Evolutionary conservation across 1,140 invertebrate genomes (phyloP).

Genomic region (Branchinecta lindahli): DNA sequence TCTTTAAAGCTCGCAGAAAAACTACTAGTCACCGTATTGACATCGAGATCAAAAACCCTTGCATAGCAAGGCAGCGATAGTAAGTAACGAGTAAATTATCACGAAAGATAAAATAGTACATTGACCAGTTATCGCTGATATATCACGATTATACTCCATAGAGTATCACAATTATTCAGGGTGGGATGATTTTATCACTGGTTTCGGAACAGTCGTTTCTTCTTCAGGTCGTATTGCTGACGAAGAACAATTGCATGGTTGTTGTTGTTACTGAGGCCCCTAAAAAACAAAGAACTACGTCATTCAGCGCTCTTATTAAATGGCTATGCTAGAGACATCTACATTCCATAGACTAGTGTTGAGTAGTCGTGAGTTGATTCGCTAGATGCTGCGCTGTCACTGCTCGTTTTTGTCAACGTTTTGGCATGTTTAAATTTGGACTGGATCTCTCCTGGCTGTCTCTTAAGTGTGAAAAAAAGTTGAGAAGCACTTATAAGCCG

Average conservation of each 20-base stretch:
- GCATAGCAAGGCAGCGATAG: no score
- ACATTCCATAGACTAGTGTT: not conserved
- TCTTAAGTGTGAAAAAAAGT: not conserved
- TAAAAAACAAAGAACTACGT: not conserved
- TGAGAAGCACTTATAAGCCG: no score
- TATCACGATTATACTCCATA: no score
- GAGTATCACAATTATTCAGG: no score
- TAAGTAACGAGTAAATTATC: no score
- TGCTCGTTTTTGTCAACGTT: not conserved
- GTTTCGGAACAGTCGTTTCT: not conserved
- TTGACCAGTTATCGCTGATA: no score
- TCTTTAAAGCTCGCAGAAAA: no score
- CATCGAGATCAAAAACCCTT: no score
- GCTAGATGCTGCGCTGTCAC: not conserved
- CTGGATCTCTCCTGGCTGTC: not conserved
- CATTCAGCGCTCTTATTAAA: not conserved
- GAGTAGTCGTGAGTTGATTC: not conserved
- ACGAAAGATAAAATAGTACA: no score
- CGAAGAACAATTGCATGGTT: not conserved
- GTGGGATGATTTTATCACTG: not conserved
- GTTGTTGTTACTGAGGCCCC: not conserved
- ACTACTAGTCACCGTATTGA: no score
- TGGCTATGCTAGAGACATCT: not conserved
- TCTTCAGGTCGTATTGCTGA: not conserved
- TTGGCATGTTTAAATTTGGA: not conserved